Evolutionary conservation across 2,888 invertebrate genomes (phyloP).

Genomic region (Leptinotarsa tumamoca): DNA sequence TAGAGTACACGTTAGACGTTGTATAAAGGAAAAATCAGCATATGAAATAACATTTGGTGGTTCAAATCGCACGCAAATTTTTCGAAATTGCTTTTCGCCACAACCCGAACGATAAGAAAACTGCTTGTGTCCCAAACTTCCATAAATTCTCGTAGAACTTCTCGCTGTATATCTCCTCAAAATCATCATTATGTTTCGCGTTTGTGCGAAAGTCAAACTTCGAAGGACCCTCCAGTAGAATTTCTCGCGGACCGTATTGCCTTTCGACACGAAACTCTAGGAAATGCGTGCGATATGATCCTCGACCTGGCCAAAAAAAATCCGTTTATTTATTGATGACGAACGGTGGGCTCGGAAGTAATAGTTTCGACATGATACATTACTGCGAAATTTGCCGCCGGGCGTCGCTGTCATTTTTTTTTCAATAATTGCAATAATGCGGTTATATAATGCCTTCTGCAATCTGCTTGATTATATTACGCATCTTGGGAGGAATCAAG

Average conservation of each 20-base stretch:
- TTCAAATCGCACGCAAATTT: no score
- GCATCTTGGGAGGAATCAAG: no score
- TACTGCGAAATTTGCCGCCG: neutral
- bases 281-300: neutral
- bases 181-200: constrained; percentile 3
- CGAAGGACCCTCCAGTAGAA: neutral
- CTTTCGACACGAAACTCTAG: constrained; percentile 3
- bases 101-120: no score
- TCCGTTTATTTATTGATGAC: neutral
- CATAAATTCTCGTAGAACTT: neutral
- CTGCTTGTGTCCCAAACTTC: neutral
- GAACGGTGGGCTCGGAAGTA: neutral
- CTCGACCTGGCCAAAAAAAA: neutral
- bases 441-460: neutral
- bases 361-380: constrained; percentile 1
- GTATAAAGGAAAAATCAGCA: no score
- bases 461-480: no score
- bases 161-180: neutral
- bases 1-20: no score
- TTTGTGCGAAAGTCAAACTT: neutral
- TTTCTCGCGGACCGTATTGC: neutral
- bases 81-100: no score
- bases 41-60: no score
- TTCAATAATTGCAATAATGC: neutral
- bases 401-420: neutral